Base-by-base conservation (phyloP, 92 coral and sea anemone species). In the Heliopora coerulea region DNA sequence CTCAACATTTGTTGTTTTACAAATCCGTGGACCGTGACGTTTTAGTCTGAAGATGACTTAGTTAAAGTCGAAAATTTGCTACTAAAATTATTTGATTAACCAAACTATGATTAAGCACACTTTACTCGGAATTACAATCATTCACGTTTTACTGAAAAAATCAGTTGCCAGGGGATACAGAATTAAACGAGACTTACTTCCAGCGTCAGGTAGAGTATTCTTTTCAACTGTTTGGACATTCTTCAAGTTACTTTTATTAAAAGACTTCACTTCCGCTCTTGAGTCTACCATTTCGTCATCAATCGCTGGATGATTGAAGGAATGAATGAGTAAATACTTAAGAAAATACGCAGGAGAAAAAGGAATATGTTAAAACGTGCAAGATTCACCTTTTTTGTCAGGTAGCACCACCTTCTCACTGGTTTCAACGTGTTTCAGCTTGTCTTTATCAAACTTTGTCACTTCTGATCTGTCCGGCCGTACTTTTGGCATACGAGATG, bases 211-310 rank as follows among this genome's bases (percentile, higher is more conserved):
- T 27, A 90, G 85, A 15, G 80, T 74, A 24, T 80, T 86, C 54
- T 90, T 90, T 79, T 87, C 97, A 9, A 69, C 82, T 3, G 93
- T 88, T 23, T 82, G 87, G 8, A 90, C 97, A 83, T 88, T 89
- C 56, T 90, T 90, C 29, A 90, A 83, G 56, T 56, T 60, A 10
- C 64, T 56, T 62, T 90, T 85, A 76, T 90, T 90, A 46, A 90
- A 90, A 13, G 79, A 62, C 65, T 90, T 90, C 54, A 90, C 97
- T 52, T 90, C 97, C 1, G 97, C 97, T 57, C 97, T 75, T 10
- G 97, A 91, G 30, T 85, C 93, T 2, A 88, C 49, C 24, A 87
- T 69, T 65, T 91, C 97, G n/a, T 88, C 90, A 32, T 72, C 34
- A 49, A 90, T 90, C 9, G 74, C 97, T 90, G 46, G 30, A 65